phyloP scores from a whole-genome alignment of 2,888 invertebrate genomes.

The Hemistola chrysoprasaria region DNA sequence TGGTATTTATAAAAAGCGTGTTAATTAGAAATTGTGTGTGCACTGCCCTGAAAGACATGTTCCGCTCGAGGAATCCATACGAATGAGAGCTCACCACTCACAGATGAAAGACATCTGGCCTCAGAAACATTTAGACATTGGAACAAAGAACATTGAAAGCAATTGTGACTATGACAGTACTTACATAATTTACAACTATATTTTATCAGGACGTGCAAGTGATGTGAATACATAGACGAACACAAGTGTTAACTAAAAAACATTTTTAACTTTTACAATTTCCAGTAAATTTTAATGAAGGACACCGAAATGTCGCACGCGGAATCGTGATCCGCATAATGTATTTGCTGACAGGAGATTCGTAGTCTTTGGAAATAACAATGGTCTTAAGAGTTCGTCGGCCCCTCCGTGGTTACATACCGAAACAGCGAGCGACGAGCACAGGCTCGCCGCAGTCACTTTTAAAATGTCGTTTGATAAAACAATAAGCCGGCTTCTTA shows the following conservation, averaged over 20 bases:
- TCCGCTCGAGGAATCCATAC: conserved; percentile 66
- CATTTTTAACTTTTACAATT: conserved; percentile 4
- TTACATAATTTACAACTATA: too few relatives aligned
- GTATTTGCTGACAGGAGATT: conserved; percentile 46
- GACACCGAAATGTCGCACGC: conserved; percentile 54
- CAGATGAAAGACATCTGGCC: conserved; percentile 25
- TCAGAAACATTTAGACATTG: conserved; percentile 49
- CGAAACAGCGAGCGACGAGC: conserved; percentile 49
- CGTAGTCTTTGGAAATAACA: conserved; percentile 73
- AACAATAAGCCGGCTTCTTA: conserved; percentile 31
- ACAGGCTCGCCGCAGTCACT: conserved; percentile 37
- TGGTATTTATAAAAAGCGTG: conserved; percentile 44
- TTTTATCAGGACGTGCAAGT: too few relatives aligned
- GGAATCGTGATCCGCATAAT: conserved; percentile 66
- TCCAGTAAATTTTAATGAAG: conserved; percentile 42
- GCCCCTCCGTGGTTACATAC: conserved; percentile 60
- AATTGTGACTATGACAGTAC: too few relatives aligned
- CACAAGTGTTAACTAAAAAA: background rate
- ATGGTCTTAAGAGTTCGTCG: conserved; percentile 69
- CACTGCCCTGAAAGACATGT: conserved; percentile 67
- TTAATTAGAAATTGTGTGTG: conserved; percentile 56
- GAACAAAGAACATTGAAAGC: conserved; percentile 33
- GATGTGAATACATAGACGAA: too few relatives aligned
- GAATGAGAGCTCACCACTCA: too few relatives aligned
- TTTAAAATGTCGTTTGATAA: conserved; percentile 54